phyloP scores from a whole-genome alignment of 1,140 invertebrate genomes.

The Polypedilum pembai region DNA sequence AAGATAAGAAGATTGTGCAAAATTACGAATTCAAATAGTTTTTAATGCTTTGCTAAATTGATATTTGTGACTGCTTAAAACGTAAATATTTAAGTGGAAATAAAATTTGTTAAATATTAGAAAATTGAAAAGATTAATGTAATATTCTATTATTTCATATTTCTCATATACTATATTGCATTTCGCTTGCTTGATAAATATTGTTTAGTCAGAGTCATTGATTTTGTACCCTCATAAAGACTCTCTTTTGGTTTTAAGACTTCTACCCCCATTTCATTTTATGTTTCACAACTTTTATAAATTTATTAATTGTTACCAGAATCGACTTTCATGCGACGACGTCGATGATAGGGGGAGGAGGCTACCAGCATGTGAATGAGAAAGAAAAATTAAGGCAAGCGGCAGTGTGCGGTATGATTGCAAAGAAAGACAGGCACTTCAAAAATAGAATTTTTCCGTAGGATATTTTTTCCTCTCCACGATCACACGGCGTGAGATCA shows the following conservation, averaged over 20 bases:
- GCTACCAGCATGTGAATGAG: conserved; percentile 9
- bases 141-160: too few relatives aligned
- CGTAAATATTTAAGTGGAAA: too few relatives aligned
- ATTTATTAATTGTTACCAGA: background rate
- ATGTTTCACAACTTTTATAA: background rate
- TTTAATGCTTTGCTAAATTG: too few relatives aligned
- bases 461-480: conserved; percentile 1
- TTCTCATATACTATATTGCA: too few relatives aligned
- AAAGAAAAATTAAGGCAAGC: conserved; percentile 11
- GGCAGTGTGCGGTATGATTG: background rate
- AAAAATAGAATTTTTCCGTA: conserved; percentile 6
- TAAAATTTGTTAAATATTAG: too few relatives aligned
- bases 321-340: background rate
- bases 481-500: conserved; percentile 23
- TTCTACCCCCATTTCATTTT: background rate
- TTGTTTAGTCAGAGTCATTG: conserved; percentile 9
- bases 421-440: background rate
- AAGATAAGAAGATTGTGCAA: too few relatives aligned
- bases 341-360: too few relatives aligned
- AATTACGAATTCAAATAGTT: too few relatives aligned
- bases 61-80: too few relatives aligned
- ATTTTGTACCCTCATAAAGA: conserved; percentile 17
- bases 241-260: background rate
- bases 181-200: background rate
- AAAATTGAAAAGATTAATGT: too few relatives aligned